phyloP scores from a whole-genome alignment of 1,140 invertebrate genomes.

The Aradophagus sp. region DNA sequence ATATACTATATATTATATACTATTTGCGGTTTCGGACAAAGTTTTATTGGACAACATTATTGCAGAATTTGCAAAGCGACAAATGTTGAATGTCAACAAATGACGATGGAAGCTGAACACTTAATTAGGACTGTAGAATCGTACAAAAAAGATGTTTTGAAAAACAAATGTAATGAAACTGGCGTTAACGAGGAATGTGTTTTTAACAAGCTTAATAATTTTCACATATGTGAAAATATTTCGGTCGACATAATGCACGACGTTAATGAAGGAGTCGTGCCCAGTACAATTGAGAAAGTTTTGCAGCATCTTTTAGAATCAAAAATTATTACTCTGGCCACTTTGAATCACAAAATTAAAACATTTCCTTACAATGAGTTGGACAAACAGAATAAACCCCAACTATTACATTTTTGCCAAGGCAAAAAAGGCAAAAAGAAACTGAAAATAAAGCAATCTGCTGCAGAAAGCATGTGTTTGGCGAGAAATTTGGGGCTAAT shows the following conservation, averaged over 20 bases:
- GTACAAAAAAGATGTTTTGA: constrained; percentile 10
- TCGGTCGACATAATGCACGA: no score
- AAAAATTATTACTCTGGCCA: constrained; percentile 4
- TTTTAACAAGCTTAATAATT: no score
- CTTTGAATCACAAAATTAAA: constrained; percentile 34
- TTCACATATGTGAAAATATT: no score
- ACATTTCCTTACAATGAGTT: constrained; percentile 17
- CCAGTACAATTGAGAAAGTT: constrained; percentile 10
- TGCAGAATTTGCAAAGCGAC: not conserved
- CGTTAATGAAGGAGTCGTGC: no score
- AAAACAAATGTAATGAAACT: not conserved
- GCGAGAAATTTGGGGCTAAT: constrained; percentile 11
- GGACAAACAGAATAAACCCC: constrained; percentile 25
- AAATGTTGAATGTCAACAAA: not conserved
- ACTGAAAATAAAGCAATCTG: constrained; percentile 35
- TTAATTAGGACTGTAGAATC: constrained; percentile 4
- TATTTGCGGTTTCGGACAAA: constrained; percentile 1
- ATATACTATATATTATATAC: no score
- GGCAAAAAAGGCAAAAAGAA: constrained; percentile 12
- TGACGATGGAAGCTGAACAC: not conserved
- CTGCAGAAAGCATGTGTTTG: constrained; percentile 6
- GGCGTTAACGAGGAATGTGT: no score
- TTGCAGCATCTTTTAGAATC: not conserved
- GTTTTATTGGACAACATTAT: not conserved
- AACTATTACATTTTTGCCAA: constrained; percentile 3